A percentile compares a stretch with the other conserved stretches of the same genome.
Conservation (phyloP, 2,797 vertebrate species). For the Neostethus bicornis region DNA sequence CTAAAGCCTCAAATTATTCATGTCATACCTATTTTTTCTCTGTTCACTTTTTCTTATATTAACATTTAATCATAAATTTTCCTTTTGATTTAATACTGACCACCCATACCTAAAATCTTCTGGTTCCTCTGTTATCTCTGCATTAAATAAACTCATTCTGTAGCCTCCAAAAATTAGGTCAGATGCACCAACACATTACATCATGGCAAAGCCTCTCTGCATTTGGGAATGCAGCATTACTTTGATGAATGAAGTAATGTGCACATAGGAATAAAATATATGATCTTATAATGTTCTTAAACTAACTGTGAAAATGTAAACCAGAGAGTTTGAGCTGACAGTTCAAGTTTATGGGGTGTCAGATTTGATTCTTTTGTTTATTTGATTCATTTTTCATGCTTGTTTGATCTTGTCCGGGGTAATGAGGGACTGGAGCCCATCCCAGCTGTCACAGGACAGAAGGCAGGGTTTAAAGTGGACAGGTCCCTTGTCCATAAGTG, state of each 20-base stretch:
- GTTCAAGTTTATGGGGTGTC: background rate
- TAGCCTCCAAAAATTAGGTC: slow-evolving; percentile 64
- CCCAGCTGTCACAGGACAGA: background rate
- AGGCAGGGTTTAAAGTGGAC: background rate
- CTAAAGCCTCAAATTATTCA: slow-evolving; percentile 58
- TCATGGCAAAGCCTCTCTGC: slow-evolving; percentile 47
- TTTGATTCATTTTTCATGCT: slow-evolving; percentile 12
- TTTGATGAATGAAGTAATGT: slow-evolving; percentile 68
- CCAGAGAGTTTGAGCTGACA: slow-evolving; percentile 8
- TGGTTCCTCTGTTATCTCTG: slow-evolving; percentile 58
- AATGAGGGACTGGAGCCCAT: background rate
- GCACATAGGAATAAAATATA: slow-evolving; percentile 42
- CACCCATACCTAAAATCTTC: slow-evolving; percentile 49
- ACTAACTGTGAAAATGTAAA: slow-evolving; percentile 22
- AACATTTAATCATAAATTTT: slow-evolving; percentile 2
- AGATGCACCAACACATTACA: slow-evolving; percentile 62
- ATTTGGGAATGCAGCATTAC: slow-evolving; percentile 37
- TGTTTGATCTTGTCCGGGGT: background rate
- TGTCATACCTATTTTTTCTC: slow-evolving; percentile 41
- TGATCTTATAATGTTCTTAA: slow-evolving; percentile 34
- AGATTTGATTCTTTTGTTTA: slow-evolving; percentile 6
- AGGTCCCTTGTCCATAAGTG: background rate
- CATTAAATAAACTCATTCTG: slow-evolving; percentile 55
- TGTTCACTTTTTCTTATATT: slow-evolving; percentile 22
- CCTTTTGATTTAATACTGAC: slow-evolving; percentile 40